A percentile compares a stretch with the other conserved stretches of the same genome.
phyloP scores from a whole-genome alignment of 2,797 vertebrate species.

The Sebastes steindachneri region DNA sequence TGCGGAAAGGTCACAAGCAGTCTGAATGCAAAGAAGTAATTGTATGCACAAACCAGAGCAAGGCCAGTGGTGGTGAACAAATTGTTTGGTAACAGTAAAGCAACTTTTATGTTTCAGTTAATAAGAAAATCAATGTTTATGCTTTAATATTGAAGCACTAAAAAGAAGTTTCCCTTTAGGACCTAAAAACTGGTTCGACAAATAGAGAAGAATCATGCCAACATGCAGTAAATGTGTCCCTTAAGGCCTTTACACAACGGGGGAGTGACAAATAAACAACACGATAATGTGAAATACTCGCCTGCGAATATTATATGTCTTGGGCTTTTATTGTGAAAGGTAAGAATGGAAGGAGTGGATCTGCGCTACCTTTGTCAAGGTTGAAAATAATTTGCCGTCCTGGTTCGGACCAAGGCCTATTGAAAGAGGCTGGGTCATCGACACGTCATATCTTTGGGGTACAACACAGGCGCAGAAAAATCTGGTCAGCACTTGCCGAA shows the following conservation, averaged over 20 bases:
- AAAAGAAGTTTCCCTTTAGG: not conserved
- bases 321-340: too few species aligned
- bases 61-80: not conserved
- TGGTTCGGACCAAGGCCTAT: too few species aligned
- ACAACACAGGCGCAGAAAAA: too few species aligned
- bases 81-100: not conserved
- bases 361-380: too few species aligned
- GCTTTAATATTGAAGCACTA: not conserved
- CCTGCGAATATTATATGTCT: not conserved
- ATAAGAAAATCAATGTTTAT: not conserved
- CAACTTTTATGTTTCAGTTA: not conserved
- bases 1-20: not conserved
- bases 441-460: too few species aligned
- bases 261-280: not conserved
- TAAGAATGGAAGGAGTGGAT: too few species aligned
- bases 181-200: not conserved
- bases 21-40: not conserved
- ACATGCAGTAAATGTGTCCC: not conserved
- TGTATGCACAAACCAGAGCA: not conserved
- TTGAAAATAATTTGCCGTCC: rapidly evolving
- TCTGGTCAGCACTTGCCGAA: too few species aligned
- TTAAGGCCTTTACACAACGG: not conserved
- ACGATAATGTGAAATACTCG: not conserved
- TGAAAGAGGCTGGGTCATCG: too few species aligned
- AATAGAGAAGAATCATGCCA: not conserved